These are phyloP conservation scores for Sinella curviseta DNA, from an alignment of 1,140 invertebrate species.

Conservation along the genomic window DNA sequence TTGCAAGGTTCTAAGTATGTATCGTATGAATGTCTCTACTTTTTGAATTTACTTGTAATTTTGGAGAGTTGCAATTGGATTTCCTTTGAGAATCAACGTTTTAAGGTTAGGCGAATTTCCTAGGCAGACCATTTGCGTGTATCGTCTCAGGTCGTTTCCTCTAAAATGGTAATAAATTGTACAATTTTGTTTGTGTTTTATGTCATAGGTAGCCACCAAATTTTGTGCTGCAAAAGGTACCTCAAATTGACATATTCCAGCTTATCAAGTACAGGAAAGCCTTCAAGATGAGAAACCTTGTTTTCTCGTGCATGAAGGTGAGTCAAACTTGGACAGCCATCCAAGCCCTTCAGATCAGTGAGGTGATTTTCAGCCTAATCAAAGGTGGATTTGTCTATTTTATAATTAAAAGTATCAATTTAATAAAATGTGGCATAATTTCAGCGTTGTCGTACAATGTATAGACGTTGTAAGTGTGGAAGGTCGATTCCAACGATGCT, in stretches of 20 bases:
- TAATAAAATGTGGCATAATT: not conserved
- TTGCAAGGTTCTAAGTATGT: not conserved
- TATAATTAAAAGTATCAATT: not conserved
- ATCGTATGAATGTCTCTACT: too few relatives aligned
- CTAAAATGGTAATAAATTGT: not conserved
- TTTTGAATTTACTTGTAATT: constrained; percentile 27
- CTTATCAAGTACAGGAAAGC: constrained; percentile 26
- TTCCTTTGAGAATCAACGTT: constrained; percentile 22
- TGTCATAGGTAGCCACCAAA: too few relatives aligned
- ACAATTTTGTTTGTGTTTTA: too few relatives aligned
- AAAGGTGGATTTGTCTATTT: too few relatives aligned
- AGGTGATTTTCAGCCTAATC: constrained; percentile 32
- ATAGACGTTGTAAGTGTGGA: constrained; percentile 25
- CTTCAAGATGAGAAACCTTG: constrained; percentile 6
- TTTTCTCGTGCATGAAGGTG: constrained; percentile 34
- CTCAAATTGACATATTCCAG: constrained; percentile 36
- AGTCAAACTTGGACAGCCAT: constrained; percentile 22
- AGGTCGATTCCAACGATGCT: constrained; percentile 14
- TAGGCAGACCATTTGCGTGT: not conserved
- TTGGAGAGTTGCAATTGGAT: constrained; percentile 18
- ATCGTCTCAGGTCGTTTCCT: not conserved
- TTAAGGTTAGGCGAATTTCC: not conserved
- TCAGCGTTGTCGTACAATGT: constrained; percentile 15
- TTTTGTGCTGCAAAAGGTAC: not conserved
- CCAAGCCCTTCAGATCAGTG: constrained; percentile 25